A percentile compares a stretch with the other conserved stretches of the same genome.
Evolutionary conservation across 2,113 vertebrate species (phyloP).

Genomic region (Azemiops feae): DNA sequence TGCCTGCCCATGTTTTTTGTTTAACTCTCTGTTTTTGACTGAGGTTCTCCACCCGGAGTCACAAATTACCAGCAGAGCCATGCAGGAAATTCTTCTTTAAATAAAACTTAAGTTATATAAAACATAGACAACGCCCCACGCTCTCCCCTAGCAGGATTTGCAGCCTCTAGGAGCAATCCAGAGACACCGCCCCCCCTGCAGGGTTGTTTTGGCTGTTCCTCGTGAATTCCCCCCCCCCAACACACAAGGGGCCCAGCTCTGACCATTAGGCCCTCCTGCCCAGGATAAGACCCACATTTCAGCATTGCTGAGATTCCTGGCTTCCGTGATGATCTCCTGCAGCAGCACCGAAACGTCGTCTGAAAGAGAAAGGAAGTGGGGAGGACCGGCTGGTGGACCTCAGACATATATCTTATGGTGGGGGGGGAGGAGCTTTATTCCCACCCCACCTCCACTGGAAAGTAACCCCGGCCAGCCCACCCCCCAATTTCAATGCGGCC

Average conservation of each 20-base stretch:
- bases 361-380: conserved; percentile 38
- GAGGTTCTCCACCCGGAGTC: not conserved
- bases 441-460: not conserved
- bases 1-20: too few species aligned
- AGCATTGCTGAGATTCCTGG: conserved; percentile 93
- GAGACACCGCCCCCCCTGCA: too few species aligned
- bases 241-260: not conserved
- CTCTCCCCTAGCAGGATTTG: not conserved
- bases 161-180: not conserved
- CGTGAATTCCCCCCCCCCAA: not conserved
- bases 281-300: conserved; percentile 80
- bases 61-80: not conserved
- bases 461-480: not conserved
- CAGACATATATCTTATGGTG: not conserved
- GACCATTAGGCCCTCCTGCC: not conserved
- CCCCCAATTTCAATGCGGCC: not conserved
- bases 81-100: not conserved
- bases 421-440: not conserved
- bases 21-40: not conserved
- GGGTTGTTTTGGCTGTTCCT: not conserved
- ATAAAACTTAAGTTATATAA: not conserved
- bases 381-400: not conserved
- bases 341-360: conserved; percentile 95
- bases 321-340: conserved; percentile 96
- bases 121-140: not conserved